Percentiles rank a stretch among this genome's conserved stretches.
phyloP scores from a whole-genome alignment of 2,797 vertebrate genomes.

The Columba guinea region DNA sequence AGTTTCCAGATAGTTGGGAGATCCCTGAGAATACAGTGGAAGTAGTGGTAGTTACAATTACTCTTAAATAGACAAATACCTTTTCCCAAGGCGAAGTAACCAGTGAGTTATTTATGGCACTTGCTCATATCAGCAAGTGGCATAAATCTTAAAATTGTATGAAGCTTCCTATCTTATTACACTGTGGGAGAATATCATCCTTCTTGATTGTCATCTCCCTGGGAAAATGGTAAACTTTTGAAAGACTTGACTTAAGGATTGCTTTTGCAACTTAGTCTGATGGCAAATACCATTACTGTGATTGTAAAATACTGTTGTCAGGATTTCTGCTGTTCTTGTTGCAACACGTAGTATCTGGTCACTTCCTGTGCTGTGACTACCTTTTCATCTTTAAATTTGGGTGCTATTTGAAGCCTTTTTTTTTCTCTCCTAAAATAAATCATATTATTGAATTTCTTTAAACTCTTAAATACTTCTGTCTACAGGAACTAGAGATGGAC shows the following conservation, averaged over 20 bases:
- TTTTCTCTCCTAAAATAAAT: not conserved
- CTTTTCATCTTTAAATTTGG: not conserved
- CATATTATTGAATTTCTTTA: not conserved
- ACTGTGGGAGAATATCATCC: not conserved
- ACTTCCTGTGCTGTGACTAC: not conserved
- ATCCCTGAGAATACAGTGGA: not conserved
- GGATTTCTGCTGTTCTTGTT: not conserved
- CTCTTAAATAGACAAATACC: not conserved
- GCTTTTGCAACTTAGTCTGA: not conserved
- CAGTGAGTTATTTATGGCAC: not conserved
- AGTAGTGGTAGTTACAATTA: not conserved
- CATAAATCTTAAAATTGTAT: not conserved
- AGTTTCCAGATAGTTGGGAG: not conserved
- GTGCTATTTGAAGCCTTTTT: not conserved
- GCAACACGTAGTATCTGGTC: not conserved
- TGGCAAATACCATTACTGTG: fast-evolving
- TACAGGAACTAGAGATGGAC: slow-evolving; percentile 93
- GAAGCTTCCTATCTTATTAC: not conserved
- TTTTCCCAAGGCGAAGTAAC: not conserved
- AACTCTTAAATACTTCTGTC: not conserved
- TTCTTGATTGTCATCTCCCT: not conserved
- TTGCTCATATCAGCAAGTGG: not conserved
- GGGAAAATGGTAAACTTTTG: not conserved
- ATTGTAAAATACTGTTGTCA: not conserved
- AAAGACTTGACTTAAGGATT: not conserved